Percentiles rank a stretch among this genome's conserved stretches.
phyloP scores from a whole-genome alignment of 2,797 vertebrate genomes.

The Sebastes diploproa region DNA sequence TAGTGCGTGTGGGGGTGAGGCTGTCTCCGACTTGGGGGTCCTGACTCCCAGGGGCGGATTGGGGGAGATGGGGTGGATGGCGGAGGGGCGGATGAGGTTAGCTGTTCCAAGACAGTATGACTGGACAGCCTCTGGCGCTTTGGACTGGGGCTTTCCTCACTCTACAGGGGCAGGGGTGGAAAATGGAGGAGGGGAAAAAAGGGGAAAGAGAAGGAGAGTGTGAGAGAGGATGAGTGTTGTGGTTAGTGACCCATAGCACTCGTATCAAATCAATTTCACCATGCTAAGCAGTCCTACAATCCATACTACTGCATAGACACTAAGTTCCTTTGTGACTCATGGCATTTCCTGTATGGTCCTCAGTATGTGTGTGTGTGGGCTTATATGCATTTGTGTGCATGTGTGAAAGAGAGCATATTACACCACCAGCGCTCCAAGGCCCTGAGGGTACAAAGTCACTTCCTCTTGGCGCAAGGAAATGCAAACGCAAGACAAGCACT shows the following conservation, averaged over 20 bases:
- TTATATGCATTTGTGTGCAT: slow-evolving; percentile 13
- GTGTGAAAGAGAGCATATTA: slow-evolving; percentile 45
- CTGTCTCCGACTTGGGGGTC: slow-evolving; percentile 89
- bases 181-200: not conserved
- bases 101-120: slow-evolving; percentile 93
- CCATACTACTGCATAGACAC: slow-evolving; percentile 50
- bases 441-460: slow-evolving; percentile 74
- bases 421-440: slow-evolving; percentile 58
- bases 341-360: slow-evolving; percentile 67
- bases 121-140: slow-evolving; percentile 95
- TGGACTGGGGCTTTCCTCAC: slow-evolving; percentile 95
- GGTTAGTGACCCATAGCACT: slow-evolving; percentile 65
- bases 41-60: slow-evolving; percentile 97
- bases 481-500: slow-evolving; percentile 58
- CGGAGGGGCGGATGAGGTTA: slow-evolving; percentile 87
- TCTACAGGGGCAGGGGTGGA: slow-evolving; percentile 73
- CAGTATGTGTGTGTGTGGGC: slow-evolving; percentile 8
- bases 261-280: slow-evolving; percentile 54
- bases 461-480: slow-evolving; percentile 73
- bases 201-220: not conserved
- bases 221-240: slow-evolving; percentile 15
- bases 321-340: slow-evolving; percentile 62
- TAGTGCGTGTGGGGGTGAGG: slow-evolving; percentile 90
- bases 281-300: slow-evolving; percentile 31
- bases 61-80: slow-evolving; percentile 94